Evolutionary conservation across 2,888 invertebrate species (phyloP).

Genomic region (Apodemia hepburni): DNA sequence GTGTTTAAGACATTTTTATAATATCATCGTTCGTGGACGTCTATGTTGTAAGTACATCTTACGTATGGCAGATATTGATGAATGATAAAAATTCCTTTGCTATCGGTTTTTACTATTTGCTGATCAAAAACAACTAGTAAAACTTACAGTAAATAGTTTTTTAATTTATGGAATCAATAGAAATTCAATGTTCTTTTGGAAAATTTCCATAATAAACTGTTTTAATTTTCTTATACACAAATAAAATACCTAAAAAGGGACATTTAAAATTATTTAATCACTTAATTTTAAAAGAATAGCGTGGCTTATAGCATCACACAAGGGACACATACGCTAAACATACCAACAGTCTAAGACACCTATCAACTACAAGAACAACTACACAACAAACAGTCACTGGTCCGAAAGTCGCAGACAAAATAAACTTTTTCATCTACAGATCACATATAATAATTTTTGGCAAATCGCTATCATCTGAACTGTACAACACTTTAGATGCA

Average conservation of each 20-base stretch:
- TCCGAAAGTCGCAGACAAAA: constrained; percentile 57
- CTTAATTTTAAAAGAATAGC: constrained; percentile 6
- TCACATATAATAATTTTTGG: constrained; percentile 69
- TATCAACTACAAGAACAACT: constrained; percentile 59
- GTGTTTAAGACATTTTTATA: too few relatives aligned
- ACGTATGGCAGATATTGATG: neutral
- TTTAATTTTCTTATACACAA: neutral
- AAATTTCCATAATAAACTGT: neutral
- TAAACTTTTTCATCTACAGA: constrained; percentile 55
- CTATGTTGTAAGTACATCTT: too few relatives aligned
- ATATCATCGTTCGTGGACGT: too few relatives aligned
- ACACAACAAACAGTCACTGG: constrained; percentile 69
- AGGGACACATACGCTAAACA: constrained; percentile 33
- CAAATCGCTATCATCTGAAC: constrained; percentile 60
- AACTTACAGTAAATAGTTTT: neutral
- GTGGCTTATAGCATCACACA: constrained; percentile 24
- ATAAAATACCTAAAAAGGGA: neutral
- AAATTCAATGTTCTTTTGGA: neutral
- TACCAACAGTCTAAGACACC: constrained; percentile 74
- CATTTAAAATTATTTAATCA: neutral
- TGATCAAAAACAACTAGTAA: too few relatives aligned
- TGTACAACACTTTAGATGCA: constrained; percentile 39
- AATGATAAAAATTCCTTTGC: neutral
- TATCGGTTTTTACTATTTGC: neutral
- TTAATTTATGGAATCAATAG: neutral